A percentile compares a stretch with the other conserved stretches of the same genome.
Conservation (phyloP, 2,797 vertebrate species). For the Sebastes kiyomatsui region DNA sequence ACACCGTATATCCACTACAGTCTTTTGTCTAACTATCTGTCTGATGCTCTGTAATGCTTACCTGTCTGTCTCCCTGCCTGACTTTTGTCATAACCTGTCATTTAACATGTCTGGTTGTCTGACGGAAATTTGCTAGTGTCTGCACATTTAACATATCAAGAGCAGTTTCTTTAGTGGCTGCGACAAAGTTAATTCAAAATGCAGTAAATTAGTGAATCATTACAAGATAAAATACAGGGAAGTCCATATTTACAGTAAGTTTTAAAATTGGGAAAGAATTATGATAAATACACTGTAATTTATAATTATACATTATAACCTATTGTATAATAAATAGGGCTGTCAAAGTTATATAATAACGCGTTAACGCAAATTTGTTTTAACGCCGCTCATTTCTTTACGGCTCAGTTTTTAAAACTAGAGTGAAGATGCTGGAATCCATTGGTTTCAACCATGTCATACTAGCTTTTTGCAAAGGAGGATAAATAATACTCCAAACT, state of each 20-base stretch:
- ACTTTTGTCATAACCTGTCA: conserved; percentile 10
- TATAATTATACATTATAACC: background rate
- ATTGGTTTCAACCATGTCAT: accelerated
- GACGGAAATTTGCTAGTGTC: background rate
- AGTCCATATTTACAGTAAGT: background rate
- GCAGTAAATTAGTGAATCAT: background rate
- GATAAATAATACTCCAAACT: too few relatives aligned
- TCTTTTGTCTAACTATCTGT: conserved; percentile 58
- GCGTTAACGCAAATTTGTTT: too few relatives aligned
- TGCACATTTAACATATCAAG: background rate
- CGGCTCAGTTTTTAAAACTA: accelerated
- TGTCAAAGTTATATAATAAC: too few relatives aligned
- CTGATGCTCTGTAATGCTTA: conserved; percentile 31
- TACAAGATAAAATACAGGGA: too few relatives aligned
- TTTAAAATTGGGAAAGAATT: background rate
- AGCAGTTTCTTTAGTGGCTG: background rate
- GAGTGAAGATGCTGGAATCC: too few relatives aligned
- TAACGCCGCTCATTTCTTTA: accelerated
- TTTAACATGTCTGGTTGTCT: background rate
- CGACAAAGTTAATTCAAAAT: background rate
- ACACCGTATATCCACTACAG: conserved; percentile 36
- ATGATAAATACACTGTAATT: background rate
- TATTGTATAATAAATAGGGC: background rate
- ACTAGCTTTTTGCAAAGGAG: too few relatives aligned
- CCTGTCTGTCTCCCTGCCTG: conserved; percentile 10